Base-by-base conservation (phyloP, 2,797 vertebrate species). In the Etheostoma nigrum region DNA sequence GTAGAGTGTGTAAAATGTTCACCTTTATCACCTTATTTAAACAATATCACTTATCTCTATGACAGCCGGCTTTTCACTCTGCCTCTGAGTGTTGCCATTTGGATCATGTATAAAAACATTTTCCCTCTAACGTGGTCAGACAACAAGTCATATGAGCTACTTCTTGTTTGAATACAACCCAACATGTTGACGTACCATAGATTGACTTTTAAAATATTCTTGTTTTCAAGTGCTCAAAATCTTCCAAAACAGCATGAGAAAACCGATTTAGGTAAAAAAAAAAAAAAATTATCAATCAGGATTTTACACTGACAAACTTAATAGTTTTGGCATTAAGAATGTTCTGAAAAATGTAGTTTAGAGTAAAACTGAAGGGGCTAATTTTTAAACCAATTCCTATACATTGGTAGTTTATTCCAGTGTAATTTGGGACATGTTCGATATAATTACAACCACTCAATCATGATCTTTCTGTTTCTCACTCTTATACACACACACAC, bases 391-490 rank as follows among this genome's bases (percentile, higher is more conserved):
- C 0, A 5, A 27, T 55, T 42, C 9, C 10, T 14, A 10, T 3
- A 6, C 23, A 13, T 15, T 6, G 23, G 11, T 55, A 16, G 40
- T 53, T 69, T 30, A 13, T 6, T 70, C 6, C 27, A 25, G 18
- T 53, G 11, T 52, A 53, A 61, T 23, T 62, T 66, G 5, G 9
- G 14, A 18, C 19, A 6, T 68, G 15, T 42, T 36, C 2, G 23
- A 62, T 68, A 7, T 33, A 71, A 25, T 0, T 36, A n/a, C 5
- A 64, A 53, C 36, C 6, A 51, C 15, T 67, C 23, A 9, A 19
- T 71, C 5, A 49, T 30, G 11, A 65, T 73, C 15, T 25, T 51
- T 54, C 4, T 64, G 19, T 65, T 70, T 52, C 23, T 69, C 52
- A 40, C 27, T 45, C 40, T 44, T 9, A 2, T 2, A 57, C 19